Evolutionary conservation across 2,113 vertebrate species (phyloP).

Genomic region (Paraplagusia blochii): DNA sequence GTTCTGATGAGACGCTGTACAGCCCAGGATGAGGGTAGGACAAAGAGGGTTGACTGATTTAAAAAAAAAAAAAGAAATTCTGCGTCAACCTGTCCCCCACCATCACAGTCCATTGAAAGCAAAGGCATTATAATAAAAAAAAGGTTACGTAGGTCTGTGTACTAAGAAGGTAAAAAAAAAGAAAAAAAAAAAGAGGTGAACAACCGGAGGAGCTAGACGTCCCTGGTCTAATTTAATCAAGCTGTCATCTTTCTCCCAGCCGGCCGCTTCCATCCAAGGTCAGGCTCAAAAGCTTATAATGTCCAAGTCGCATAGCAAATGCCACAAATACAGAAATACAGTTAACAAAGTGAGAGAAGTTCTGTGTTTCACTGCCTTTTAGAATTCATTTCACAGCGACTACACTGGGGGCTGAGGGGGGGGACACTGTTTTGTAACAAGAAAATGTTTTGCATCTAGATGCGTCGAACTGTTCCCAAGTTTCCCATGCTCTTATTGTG

Average conservation of each 20-base stretch:
- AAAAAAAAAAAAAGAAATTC: slow-evolving; percentile 34
- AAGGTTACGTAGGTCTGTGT: slow-evolving; percentile 36
- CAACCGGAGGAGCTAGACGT: slow-evolving; percentile 31
- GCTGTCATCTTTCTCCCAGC: slow-evolving; percentile 17
- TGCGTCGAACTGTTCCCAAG: background rate
- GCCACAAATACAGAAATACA: slow-evolving; percentile 20
- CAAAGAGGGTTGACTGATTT: slow-evolving; percentile 37
- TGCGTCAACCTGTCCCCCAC: slow-evolving; percentile 24
- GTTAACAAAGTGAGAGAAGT: slow-evolving; percentile 20
- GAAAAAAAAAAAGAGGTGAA: slow-evolving; percentile 42
- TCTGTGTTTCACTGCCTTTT: slow-evolving; percentile 21
- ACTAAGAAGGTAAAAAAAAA: slow-evolving; percentile 27
- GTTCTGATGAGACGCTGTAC: slow-evolving; percentile 67
- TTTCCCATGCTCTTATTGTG: slow-evolving; percentile 28
- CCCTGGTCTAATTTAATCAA: slow-evolving; percentile 4
- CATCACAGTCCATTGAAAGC: slow-evolving; percentile 38
- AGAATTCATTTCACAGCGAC: slow-evolving; percentile 15
- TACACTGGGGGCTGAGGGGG: background rate
- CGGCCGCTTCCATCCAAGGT: slow-evolving; percentile 13
- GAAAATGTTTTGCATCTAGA: slow-evolving; percentile 20
- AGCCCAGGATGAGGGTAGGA: slow-evolving; percentile 35
- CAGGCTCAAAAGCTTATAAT: slow-evolving; percentile 30
- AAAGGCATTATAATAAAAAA: slow-evolving; percentile 45
- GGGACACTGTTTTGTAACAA: background rate
- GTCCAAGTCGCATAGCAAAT: slow-evolving; percentile 45